Evolutionary conservation across 2,113 vertebrate genomes (phyloP).

Genomic region (Misgurnus mizolepis): DNA sequence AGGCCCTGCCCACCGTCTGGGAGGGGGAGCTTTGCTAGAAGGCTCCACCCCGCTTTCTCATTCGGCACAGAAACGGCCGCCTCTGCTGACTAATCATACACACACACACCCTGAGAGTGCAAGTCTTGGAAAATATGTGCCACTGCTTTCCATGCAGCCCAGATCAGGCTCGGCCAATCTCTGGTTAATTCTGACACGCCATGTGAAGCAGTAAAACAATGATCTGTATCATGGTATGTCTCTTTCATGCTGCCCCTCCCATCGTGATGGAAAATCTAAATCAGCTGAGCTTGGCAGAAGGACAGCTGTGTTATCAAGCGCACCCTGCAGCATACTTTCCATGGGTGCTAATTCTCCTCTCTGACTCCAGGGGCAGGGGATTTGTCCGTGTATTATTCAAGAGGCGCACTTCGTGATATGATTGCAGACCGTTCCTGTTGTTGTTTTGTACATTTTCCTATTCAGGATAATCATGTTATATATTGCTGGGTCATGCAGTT

Average conservation of each 20-base stretch:
- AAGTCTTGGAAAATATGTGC: constrained; percentile 54
- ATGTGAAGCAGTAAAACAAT: constrained; percentile 33
- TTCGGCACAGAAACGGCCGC: constrained; percentile 29
- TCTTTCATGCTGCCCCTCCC: constrained; percentile 27
- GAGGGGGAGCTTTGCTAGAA: constrained; percentile 35
- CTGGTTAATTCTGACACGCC: constrained; percentile 37
- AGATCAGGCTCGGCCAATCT: constrained; percentile 45
- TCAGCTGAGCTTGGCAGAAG: constrained; percentile 53
- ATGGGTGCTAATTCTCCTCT: constrained; percentile 51
- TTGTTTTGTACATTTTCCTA: background rate
- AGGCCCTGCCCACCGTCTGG: constrained; percentile 38
- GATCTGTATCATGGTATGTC: constrained; percentile 12
- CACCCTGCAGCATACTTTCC: constrained; percentile 57
- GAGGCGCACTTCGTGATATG: constrained; percentile 31
- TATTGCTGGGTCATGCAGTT: too few species aligned
- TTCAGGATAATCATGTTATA: too few species aligned
- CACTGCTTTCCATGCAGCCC: constrained; percentile 37
- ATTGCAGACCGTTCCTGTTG: background rate
- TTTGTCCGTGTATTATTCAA: constrained; percentile 36
- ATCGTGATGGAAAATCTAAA: constrained; percentile 56
- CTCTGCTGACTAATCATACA: constrained; percentile 55
- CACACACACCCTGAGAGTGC: constrained; percentile 31
- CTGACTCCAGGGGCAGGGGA: constrained; percentile 32
- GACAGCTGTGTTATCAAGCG: constrained; percentile 59
- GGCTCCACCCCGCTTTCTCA: constrained; percentile 18